A percentile compares a stretch with the other conserved stretches of the same genome.
phyloP scores from a whole-genome alignment of 2,113 vertebrate genomes.

The Ploceus nigricollis region DNA sequence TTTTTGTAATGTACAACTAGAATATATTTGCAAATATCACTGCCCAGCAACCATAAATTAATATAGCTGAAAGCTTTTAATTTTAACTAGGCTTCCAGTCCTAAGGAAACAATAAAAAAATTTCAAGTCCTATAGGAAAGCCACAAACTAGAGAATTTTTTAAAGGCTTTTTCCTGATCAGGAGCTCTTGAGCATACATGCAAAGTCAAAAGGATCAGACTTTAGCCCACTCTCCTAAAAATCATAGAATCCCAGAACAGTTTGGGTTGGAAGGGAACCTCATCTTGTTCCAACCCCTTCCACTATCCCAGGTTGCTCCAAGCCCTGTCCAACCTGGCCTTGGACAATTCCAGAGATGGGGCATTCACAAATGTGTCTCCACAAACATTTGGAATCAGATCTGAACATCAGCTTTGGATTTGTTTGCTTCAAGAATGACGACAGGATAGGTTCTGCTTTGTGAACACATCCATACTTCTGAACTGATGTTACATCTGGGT shows the following conservation, averaged over 20 bases:
- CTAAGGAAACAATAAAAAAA: background rate
- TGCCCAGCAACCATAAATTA: background rate
- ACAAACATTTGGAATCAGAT: background rate
- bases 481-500: background rate
- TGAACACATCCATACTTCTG: background rate
- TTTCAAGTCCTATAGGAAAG: background rate
- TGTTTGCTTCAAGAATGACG: background rate
- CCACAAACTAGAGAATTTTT: background rate
- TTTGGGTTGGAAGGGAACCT: background rate
- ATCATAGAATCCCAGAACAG: fast-evolving
- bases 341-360: background rate
- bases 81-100: background rate
- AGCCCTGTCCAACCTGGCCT: background rate
- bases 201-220: background rate
- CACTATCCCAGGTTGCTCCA: background rate
- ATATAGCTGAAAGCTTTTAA: background rate
- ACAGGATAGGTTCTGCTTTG: background rate
- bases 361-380: background rate
- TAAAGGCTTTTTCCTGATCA: background rate
- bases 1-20: background rate
- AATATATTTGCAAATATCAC: background rate
- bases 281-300: background rate
- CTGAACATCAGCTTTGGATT: background rate
- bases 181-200: background rate
- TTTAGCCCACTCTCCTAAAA: background rate